Evolutionary conservation across 2,888 invertebrate genomes (phyloP).

Genomic region (Epistrophella euchroma): DNA sequence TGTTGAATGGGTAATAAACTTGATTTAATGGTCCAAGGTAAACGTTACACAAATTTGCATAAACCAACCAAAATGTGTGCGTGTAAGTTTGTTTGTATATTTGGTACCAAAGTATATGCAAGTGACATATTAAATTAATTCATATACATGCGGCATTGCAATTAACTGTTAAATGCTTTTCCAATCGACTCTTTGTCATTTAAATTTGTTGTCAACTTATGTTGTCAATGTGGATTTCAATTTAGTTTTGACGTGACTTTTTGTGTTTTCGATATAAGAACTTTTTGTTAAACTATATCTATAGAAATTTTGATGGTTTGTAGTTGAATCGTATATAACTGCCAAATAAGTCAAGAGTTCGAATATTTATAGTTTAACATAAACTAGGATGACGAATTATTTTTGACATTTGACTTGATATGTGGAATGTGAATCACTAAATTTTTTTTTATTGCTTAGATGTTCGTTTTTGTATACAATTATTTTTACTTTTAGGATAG

Average conservation of each 20-base stretch:
- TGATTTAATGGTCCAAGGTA: conserved; percentile 37
- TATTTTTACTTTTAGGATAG: not conserved
- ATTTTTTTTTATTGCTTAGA: conserved; percentile 1
- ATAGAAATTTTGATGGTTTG: not conserved
- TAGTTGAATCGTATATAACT: not conserved
- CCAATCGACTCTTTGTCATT: not conserved
- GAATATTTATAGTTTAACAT: not conserved
- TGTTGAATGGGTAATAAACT: conserved; percentile 49
- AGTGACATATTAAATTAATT: conserved; percentile 21
- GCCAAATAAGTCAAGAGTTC: conserved; percentile 9
- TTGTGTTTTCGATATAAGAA: not conserved
- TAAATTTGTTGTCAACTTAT: not conserved
- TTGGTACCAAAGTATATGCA: not conserved
- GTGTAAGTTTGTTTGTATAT: conserved; percentile 24
- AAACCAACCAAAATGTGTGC: conserved; percentile 16
- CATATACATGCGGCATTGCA: not conserved
- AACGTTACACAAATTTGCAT: conserved; percentile 30
- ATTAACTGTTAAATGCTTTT: conserved; percentile 20
- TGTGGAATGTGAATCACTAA: conserved; percentile 10
- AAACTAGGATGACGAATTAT: not conserved
- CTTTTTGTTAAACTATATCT: not conserved
- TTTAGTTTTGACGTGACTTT: conserved; percentile 18
- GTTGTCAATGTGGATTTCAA: not conserved
- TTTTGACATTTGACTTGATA: conserved; percentile 18
- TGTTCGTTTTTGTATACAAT: not conserved